phyloP scores from a whole-genome alignment of 2,797 vertebrate genomes.

The Morus bassanus region DNA sequence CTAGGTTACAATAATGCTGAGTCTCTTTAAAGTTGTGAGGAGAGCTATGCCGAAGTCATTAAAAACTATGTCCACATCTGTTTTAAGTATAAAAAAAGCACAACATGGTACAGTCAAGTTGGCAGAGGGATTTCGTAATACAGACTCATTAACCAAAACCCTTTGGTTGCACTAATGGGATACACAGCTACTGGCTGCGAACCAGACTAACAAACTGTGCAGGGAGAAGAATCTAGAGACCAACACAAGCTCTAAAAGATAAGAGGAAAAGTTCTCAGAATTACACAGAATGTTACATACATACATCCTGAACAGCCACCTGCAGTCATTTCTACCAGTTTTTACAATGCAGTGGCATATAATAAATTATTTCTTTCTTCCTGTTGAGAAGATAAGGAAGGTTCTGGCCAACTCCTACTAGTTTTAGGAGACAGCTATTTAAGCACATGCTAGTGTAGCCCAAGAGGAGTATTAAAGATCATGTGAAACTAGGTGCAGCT shows the following conservation, averaged over 20 bases:
- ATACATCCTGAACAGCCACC: slow-evolving; percentile 20
- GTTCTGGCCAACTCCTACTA: neutral
- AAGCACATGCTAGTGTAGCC: neutral
- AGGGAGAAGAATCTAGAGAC: slow-evolving; percentile 11
- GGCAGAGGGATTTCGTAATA: neutral
- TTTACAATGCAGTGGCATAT: neutral
- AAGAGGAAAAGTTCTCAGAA: neutral
- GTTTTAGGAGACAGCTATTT: neutral
- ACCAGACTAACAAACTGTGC: slow-evolving; percentile 21
- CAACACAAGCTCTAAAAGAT: slow-evolving; percentile 35
- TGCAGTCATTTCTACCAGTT: neutral
- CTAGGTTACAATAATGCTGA: neutral
- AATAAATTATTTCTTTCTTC: neutral
- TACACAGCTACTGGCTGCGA: slow-evolving; percentile 36
- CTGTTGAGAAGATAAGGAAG: neutral
- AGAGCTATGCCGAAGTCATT: neutral
- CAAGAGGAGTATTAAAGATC: neutral
- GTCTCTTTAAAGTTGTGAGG: neutral
- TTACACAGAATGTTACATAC: neutral
- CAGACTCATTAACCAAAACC: neutral
- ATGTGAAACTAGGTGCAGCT: neutral
- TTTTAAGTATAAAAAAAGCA: neutral
- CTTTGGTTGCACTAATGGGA: neutral
- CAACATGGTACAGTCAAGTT: neutral
- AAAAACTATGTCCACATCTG: slow-evolving; percentile 10